These are phyloP conservation scores for Dipus sagitta DNA, from an alignment of 2,797 vertebrate species.

Conservation along the genomic window DNA sequence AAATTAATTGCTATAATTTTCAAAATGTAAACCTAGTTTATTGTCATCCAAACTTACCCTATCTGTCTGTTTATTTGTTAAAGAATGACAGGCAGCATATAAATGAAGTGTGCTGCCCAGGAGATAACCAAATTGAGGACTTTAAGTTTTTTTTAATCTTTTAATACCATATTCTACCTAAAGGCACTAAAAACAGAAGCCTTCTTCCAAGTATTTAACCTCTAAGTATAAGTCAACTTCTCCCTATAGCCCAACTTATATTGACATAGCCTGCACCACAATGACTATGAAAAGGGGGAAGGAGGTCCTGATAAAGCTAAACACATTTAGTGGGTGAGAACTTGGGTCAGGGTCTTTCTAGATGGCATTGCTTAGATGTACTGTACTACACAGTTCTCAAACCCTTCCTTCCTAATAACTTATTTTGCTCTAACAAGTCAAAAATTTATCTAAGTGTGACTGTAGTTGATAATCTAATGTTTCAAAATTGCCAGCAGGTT, in stretches of 20 bases:
- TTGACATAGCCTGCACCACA: not conserved
- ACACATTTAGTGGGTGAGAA: not conserved
- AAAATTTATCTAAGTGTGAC: conserved; percentile 14
- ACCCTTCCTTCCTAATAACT: not conserved
- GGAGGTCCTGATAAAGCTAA: not conserved
- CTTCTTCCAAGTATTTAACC: conserved; percentile 32
- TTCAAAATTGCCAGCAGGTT: not conserved
- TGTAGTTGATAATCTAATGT: not conserved
- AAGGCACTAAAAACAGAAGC: conserved; percentile 8
- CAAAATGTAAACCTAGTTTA: not conserved
- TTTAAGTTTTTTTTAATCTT: not conserved
- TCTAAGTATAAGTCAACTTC: not conserved
- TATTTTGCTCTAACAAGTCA: not conserved
- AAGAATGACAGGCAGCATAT: not conserved
- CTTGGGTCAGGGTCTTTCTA: not conserved
- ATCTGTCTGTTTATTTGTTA: not conserved
- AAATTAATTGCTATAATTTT: conserved; percentile 48
- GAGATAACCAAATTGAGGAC: not conserved
- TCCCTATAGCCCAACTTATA: conserved; percentile 24
- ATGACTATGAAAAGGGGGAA: conserved; percentile 32
- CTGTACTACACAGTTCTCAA: not conserved
- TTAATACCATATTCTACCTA: conserved; percentile 21
- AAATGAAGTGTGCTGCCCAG: not conserved
- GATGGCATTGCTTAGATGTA: not conserved
- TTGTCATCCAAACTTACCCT: not conserved